Conservation (phyloP, 2,797 vertebrate genomes). For the Eidolon dupreanum region DNA sequence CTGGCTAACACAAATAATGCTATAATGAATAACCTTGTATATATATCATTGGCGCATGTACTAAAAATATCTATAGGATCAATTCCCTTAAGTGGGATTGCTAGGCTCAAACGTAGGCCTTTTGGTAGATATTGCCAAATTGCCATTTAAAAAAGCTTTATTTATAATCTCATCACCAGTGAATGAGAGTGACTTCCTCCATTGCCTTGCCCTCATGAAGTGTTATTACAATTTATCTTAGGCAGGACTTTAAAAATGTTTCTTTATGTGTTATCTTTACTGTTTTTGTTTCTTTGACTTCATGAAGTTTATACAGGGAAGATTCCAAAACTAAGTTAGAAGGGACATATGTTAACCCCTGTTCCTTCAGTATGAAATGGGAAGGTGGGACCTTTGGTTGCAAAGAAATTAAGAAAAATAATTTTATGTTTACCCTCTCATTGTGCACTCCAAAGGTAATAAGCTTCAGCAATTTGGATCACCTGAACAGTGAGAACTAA, state of each 20-base stretch:
- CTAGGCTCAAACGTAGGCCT: not conserved
- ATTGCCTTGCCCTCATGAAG: not conserved
- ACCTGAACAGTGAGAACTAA: not conserved
- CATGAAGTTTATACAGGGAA: not conserved
- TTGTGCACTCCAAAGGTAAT: not conserved
- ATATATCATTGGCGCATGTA: not conserved
- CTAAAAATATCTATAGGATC: not conserved
- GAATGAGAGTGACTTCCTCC: not conserved
- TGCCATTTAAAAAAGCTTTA: not conserved
- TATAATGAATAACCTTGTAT: not conserved
- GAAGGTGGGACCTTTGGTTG: not conserved
- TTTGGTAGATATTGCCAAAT: not conserved
- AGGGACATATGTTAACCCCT: not conserved
- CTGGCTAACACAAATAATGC: slow-evolving; percentile 2
- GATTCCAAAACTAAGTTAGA: not conserved
- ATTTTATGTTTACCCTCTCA: not conserved
- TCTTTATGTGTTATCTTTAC: not conserved
- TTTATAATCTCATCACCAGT: not conserved
- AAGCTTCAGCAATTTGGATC: not conserved
- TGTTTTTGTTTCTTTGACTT: not conserved
- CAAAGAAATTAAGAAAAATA: slow-evolving; percentile 1
- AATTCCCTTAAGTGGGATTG: slow-evolving; percentile 1
- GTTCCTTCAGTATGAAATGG: not conserved
- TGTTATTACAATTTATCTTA: not conserved
- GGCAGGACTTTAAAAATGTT: not conserved